A percentile compares a stretch with the other conserved stretches of the same genome.
Evolutionary conservation across 1,140 invertebrate genomes (phyloP).

Genomic region (Drosophila serrata): DNA sequence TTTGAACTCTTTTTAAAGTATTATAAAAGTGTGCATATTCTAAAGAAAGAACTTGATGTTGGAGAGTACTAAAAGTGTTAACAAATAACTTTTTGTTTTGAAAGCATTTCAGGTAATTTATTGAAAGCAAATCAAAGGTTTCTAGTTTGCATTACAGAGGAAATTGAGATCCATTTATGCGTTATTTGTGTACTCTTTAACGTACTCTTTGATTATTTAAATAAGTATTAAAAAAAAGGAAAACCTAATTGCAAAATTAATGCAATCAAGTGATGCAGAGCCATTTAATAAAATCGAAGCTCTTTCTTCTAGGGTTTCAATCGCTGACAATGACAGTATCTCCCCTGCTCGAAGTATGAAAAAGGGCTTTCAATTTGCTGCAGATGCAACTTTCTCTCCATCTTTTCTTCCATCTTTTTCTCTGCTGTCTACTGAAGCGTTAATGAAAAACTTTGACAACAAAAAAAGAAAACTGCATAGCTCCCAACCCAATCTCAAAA

Average conservation of each 20-base stretch:
- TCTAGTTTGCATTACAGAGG: background rate
- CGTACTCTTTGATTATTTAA: no score
- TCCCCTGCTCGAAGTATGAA: conserved; percentile 1
- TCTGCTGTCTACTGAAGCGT: conserved; percentile 48
- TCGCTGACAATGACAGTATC: background rate
- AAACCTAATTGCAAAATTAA: background rate
- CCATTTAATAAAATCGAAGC: background rate
- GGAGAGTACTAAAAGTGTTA: background rate
- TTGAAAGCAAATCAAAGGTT: background rate
- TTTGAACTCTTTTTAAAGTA: background rate
- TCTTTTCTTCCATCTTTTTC: background rate
- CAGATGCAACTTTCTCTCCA: conserved; percentile 31
- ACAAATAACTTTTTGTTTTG: background rate
- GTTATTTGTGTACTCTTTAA: background rate
- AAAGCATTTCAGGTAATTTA: no score
- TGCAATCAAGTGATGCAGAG: no score
- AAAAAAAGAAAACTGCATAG: conserved; percentile 35
- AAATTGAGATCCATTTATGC: background rate
- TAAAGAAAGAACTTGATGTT: background rate
- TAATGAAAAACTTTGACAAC: conserved; percentile 60
- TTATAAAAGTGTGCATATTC: background rate
- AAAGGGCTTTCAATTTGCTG: conserved; percentile 29
- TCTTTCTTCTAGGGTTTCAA: background rate
- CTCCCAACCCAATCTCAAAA: conserved; percentile 23
- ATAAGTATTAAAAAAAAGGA: background rate